Conservation (phyloP, 2,888 invertebrate species). For the Oscheius sp. region DNA sequence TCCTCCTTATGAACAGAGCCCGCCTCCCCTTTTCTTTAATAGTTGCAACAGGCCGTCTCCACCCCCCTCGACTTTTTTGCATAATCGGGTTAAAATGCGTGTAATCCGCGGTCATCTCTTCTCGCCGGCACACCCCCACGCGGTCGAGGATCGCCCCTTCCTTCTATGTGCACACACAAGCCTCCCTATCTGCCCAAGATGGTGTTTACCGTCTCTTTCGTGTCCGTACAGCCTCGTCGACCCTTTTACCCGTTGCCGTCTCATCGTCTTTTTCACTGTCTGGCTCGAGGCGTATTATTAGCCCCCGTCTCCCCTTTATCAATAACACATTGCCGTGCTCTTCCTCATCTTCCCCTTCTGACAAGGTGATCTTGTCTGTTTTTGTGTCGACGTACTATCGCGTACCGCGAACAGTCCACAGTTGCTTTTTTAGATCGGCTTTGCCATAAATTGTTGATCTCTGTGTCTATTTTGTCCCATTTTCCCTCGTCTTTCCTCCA, state of each 20-base stretch:
- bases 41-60: not conserved
- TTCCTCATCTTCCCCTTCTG: too few relatives aligned
- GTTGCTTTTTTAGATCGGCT: too few relatives aligned
- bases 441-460: too few relatives aligned
- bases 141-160: not conserved
- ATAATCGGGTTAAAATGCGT: conserved; percentile 28
- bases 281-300: too few relatives aligned
- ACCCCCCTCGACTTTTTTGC: conserved; percentile 7
- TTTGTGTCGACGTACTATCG: too few relatives aligned
- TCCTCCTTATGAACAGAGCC: not conserved
- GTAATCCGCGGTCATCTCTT: not conserved
- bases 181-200: conserved; percentile 8
- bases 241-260: too few relatives aligned
- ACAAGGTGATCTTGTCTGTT: too few relatives aligned
- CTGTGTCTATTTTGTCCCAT: not conserved
- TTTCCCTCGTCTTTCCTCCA: not conserved
- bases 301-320: too few relatives aligned
- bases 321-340: too few relatives aligned
- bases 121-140: not conserved
- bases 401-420: too few relatives aligned
- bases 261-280: too few relatives aligned
- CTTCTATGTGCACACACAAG: not conserved
- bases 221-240: too few relatives aligned
- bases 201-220: conserved; percentile 11
- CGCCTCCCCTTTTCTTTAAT: not conserved